Evolutionary conservation across 2,888 invertebrate species (phyloP), one percentile per base, ranked within the genome.

Genomic region (Chymomyza procnemis): DNA sequence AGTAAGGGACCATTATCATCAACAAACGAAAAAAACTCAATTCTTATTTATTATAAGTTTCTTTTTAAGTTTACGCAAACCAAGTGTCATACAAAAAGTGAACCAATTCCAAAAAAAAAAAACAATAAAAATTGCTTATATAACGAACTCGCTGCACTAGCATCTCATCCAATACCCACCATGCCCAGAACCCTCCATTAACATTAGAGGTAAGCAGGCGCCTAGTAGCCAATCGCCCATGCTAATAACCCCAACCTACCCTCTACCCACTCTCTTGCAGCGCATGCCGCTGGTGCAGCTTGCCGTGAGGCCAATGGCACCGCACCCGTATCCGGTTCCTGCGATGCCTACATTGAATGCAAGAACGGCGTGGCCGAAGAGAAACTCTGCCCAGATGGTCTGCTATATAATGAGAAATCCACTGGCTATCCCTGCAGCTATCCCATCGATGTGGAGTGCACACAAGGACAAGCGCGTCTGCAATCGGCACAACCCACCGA

Each of bases 401-500:
- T 97, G 19, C 92, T 95, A 0, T 97, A 94, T 91, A 96, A 96
- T 87, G 93, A 95, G 4, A 93, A 95, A 58, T 93, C 93, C 21
- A 93, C 93, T 67, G 93, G 93, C 18, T 96, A 94, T 88, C 96
- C 96, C 2, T 97, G 97, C 88, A 94, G 95, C 81, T 97, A 97
- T 90, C 97, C 97, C 60, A 94, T 94, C 70, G 96, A 97, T 78
- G 95, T 96, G 5, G 92, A 94, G 72, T 97, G 97, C 87, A 8
- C 92, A 3, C 95, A 94, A 78, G 92, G 95, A 62, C 92, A 96
- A 74, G 92, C 94, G 4, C 92, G 93, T 34, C 91, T 94, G 64
- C 96, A 91, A 76, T 50, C 88, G 0, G 81, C 91, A 0, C 90
- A 91, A 66, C 93, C 96, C 0, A 95, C 95, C 0, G 94, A 94